A percentile compares a stretch with the other conserved stretches of the same genome.
Evolutionary conservation across 2,797 vertebrate genomes (phyloP).

Genomic region (Cirrhinus molitorella): DNA sequence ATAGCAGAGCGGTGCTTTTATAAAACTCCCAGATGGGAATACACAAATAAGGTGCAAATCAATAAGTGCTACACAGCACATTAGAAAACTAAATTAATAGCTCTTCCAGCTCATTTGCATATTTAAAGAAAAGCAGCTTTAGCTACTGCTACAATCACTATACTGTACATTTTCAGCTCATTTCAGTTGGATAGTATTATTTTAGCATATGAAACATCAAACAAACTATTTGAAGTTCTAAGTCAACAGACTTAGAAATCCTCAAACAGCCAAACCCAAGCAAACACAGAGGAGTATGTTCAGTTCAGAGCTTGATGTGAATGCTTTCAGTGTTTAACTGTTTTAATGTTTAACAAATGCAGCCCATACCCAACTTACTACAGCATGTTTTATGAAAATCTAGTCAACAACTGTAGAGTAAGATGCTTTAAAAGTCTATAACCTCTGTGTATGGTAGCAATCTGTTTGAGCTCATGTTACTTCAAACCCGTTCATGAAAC

Average conservation of each 20-base stretch:
- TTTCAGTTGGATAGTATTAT: background rate
- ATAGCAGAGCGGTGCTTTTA: slow-evolving; percentile 17
- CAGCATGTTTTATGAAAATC: background rate
- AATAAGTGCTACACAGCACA: slow-evolving; percentile 24
- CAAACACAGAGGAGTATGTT: background rate
- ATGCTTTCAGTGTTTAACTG: background rate
- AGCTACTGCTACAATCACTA: background rate
- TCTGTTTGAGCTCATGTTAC: background rate
- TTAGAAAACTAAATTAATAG: slow-evolving; percentile 21
- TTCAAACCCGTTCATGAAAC: slow-evolving; percentile 11
- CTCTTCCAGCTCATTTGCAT: slow-evolving; percentile 27
- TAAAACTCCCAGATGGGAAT: slow-evolving; percentile 20
- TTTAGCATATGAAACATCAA: background rate
- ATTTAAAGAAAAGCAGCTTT: slow-evolving; percentile 8
- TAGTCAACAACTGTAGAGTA: background rate
- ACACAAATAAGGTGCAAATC: slow-evolving; percentile 1
- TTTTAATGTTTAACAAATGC: background rate
- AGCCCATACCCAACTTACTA: background rate
- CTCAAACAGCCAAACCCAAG: slow-evolving; percentile 4
- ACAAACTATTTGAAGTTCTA: slow-evolving; percentile 8
- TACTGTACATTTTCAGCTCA: background rate
- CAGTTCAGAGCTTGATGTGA: background rate
- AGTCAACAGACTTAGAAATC: background rate
- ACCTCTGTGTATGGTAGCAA: background rate
- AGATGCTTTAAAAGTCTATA: background rate